phyloP scores from a whole-genome alignment of 2,888 invertebrate genomes.

The Erebia palarica region DNA sequence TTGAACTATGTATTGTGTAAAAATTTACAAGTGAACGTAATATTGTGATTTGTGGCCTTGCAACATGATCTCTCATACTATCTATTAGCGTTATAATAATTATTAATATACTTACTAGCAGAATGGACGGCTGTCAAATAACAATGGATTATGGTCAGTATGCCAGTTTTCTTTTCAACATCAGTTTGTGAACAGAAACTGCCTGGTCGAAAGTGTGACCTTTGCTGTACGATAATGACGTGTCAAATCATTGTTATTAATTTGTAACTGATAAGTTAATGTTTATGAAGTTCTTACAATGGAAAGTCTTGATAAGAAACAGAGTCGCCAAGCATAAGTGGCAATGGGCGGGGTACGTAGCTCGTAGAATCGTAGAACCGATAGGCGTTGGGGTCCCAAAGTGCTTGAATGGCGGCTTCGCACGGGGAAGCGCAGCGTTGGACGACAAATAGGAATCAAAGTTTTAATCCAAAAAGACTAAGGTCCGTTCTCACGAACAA shows the following conservation, averaged over 20 bases:
- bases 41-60: too few relatives aligned
- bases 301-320: too few relatives aligned
- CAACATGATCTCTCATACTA: conserved; percentile 2
- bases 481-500: too few relatives aligned
- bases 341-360: too few relatives aligned
- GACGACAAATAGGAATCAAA: too few relatives aligned
- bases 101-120: conserved; percentile 23
- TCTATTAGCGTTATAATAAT: conserved; percentile 38
- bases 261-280: conserved; percentile 35
- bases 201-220: conserved; percentile 33
- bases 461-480: too few relatives aligned
- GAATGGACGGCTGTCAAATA: conserved; percentile 46
- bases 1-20: neutral
- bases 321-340: too few relatives aligned
- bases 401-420: too few relatives aligned
- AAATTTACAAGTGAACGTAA: neutral
- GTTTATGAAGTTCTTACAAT: conserved; percentile 9
- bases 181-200: conserved; percentile 37
- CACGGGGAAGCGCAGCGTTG: too few relatives aligned
- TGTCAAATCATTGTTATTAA: conserved; percentile 42
- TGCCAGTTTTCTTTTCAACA: conserved; percentile 39
- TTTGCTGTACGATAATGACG: conserved; percentile 24
- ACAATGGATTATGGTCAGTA: conserved; percentile 45
- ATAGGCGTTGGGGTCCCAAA: too few relatives aligned
- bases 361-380: too few relatives aligned